Conservation (phyloP, 1,140 invertebrate genomes). For the Sarcophaga peregrina region DNA sequence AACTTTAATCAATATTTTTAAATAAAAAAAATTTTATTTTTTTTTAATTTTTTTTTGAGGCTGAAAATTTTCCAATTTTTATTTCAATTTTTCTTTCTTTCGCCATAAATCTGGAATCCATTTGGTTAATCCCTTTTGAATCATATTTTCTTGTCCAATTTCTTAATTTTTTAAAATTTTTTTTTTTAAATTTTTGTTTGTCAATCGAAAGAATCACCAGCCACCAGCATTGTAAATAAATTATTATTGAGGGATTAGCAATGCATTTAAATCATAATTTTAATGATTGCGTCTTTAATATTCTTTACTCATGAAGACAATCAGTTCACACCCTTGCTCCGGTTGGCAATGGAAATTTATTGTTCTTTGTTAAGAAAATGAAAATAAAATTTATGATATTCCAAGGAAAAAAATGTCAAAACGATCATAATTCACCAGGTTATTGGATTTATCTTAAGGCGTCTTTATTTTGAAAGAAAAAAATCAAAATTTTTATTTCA, state of each 20-base stretch:
- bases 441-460: no score
- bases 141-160: not conserved
- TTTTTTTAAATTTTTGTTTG: no score
- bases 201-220: no score
- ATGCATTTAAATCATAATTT: slow-evolving; percentile 16
- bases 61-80: no score
- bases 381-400: not conserved
- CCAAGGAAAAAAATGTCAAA: not conserved
- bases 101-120: not conserved
- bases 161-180: no score
- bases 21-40: no score
- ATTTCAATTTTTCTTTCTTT: no score
- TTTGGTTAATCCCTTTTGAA: not conserved
- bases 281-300: not conserved
- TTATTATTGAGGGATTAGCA: slow-evolving; percentile 22
- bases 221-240: not conserved
- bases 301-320: not conserved
- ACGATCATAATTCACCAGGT: not conserved
- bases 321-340: not conserved
- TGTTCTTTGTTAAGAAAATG: not conserved
- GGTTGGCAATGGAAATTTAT: not conserved
- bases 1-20: no score
- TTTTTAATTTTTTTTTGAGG: no score
- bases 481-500: no score
- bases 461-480: no score